These are phyloP conservation scores for Thyatira batis DNA, from an alignment of 2,888 invertebrate genomes.

Conservation along the genomic window DNA sequence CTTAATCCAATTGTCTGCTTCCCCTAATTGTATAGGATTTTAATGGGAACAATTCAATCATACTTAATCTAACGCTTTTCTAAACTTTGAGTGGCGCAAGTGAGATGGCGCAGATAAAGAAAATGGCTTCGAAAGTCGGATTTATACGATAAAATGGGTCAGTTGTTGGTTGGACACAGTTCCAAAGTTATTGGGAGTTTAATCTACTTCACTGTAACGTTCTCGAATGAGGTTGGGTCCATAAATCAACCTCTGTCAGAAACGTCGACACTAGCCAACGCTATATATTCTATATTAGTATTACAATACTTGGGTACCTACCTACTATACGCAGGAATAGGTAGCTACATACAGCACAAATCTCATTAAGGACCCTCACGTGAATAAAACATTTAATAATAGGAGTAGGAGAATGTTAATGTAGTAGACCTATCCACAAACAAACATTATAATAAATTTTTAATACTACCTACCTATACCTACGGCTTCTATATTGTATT, in stretches of 20 bases:
- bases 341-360: conserved; percentile 3
- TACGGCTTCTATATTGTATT: too few relatives aligned
- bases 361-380: conserved; percentile 6
- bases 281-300: background rate
- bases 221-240: conserved; percentile 5
- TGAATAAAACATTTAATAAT: background rate
- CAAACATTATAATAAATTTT: conserved; percentile 6
- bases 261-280: conserved; percentile 1
- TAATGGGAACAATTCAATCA: background rate
- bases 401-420: conserved; percentile 14
- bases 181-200: conserved; percentile 6
- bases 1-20: background rate
- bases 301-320: background rate
- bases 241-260: conserved; percentile 8
- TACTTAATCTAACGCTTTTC: background rate
- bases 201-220: conserved; percentile 18
- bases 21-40: background rate
- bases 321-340: too few relatives aligned
- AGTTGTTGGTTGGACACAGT: conserved; percentile 1
- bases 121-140: background rate
- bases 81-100: background rate
- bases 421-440: conserved; percentile 21
- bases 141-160: background rate
- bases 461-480: too few relatives aligned
- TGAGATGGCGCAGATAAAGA: background rate